Base-by-base conservation (phyloP, 1,140 invertebrate genomes). In the Manduca sexta region DNA sequence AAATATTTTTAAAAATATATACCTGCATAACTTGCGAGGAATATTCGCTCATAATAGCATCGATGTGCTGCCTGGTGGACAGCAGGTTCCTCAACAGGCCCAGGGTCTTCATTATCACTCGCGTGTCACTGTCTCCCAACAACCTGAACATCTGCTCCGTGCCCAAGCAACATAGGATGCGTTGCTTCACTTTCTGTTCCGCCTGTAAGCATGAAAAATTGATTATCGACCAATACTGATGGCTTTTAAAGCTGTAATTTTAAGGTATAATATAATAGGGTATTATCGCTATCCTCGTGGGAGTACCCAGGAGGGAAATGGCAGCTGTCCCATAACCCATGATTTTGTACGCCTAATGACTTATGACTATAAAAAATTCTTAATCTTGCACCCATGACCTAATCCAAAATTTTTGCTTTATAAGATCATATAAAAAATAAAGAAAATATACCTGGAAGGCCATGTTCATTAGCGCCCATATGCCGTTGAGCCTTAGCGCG, bases 21-120 rank as follows among this genome's bases (percentile, higher is more conserved):
- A 93, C 93, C 87, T 97, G 94, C 93, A 97, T 96, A 15, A 97
- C 92, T 75, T 97, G 93, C 33, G 92, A 91, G 1, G 95, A 95
- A 84, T 97, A 94, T 33, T 93, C 88, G 53, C 88, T 89, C 95
- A 98, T 98, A 52, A 97, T 97, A 40, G 92, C 90, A 83, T 98
- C 96, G 52, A 97, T 97, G 68, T 97, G 94, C 47, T 91, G 89
- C 69, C 95, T 91, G n/a, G 92, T 94, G 12, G 94, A 95, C 0
- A 98, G 88, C 34, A 98, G 84, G 87, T 98, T 98, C 50, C 97
- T 82, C 42, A 98, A 80, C 11, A 98, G 78, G 1, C 96, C 96
- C 13, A 98, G 80, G 0, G 96, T 97, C 83, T 97, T 98, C 94
- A 98, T 96, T 21, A 97, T 87, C 48, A 98, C 93, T 37, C 91